These are phyloP conservation scores for Myotis findleyi DNA, from an alignment of 2,797 vertebrate genomes.

Conservation along the genomic window DNA sequence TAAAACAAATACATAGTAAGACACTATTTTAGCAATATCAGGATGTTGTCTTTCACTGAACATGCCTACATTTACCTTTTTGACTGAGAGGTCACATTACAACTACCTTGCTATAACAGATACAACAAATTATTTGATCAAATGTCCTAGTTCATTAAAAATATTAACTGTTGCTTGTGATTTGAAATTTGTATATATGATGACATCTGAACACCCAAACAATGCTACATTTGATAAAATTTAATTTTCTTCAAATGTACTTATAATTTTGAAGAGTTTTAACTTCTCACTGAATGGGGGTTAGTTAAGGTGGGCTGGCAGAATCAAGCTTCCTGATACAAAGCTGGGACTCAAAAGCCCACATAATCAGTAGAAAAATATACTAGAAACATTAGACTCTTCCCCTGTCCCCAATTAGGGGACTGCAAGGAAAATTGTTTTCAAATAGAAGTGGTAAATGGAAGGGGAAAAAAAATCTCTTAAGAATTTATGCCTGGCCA, in stretches of 20 bases:
- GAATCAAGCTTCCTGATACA: not conserved
- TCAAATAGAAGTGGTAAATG: not conserved
- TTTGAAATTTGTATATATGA: not conserved
- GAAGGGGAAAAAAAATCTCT: not conserved
- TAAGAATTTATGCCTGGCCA: not conserved
- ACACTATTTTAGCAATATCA: slow-evolving; percentile 8
- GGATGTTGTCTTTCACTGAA: not conserved
- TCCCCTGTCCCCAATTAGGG: not conserved
- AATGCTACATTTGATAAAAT: not conserved
- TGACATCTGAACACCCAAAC: not conserved
- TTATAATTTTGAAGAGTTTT: slow-evolving; percentile 42
- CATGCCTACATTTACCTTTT: slow-evolving; percentile 43
- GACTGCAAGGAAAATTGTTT: slow-evolving; percentile 18
- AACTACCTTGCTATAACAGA: not conserved
- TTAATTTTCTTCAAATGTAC: not conserved
- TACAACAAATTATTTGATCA: not conserved
- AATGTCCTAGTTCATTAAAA: slow-evolving; percentile 20
- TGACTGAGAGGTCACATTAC: not conserved
- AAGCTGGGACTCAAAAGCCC: not conserved
- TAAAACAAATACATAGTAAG: slow-evolving; percentile 38
- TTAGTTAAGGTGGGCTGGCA: not conserved
- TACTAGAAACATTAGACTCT: not conserved
- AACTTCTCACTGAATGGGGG: slow-evolving; percentile 6
- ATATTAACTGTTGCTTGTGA: not conserved
- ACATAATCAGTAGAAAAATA: not conserved